These are phyloP conservation scores for Hesperophylax magnus DNA, from an alignment of 1,140 invertebrate genomes.

Conservation along the genomic window DNA sequence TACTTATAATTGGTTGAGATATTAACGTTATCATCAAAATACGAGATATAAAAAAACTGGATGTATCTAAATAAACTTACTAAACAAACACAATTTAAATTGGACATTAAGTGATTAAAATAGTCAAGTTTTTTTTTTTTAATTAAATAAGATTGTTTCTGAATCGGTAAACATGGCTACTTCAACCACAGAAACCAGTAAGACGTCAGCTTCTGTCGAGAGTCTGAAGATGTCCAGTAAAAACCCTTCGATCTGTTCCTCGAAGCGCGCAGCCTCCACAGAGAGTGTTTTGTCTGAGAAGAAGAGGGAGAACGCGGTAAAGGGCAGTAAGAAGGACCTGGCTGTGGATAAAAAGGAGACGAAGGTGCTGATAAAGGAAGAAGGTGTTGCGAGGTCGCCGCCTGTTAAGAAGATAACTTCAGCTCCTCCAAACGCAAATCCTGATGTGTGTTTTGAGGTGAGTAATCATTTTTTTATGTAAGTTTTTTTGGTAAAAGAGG, in stretches of 20 bases:
- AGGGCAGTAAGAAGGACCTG: slow-evolving; percentile 67
- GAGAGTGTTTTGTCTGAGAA: slow-evolving; percentile 67
- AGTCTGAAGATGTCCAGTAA: slow-evolving; percentile 68
- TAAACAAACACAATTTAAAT: not conserved
- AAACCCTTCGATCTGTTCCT: slow-evolving; percentile 62
- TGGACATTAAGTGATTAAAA: not conserved
- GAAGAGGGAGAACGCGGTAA: slow-evolving; percentile 62
- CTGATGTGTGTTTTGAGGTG: slow-evolving; percentile 63
- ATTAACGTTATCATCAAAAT: too few species aligned
- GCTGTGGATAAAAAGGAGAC: slow-evolving; percentile 62
- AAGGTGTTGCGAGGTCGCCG: slow-evolving; percentile 64
- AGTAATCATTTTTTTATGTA: not conserved
- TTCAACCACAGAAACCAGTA: slow-evolving; percentile 64
- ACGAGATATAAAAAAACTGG: too few species aligned
- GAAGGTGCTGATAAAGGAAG: slow-evolving; percentile 68
- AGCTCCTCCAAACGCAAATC: slow-evolving; percentile 64
- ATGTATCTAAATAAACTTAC: not conserved
- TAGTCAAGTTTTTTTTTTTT: not conserved
- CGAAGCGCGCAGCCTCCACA: slow-evolving; percentile 68
- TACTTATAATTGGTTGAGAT: too few species aligned
- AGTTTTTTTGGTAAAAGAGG: too few species aligned
- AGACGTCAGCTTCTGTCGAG: slow-evolving; percentile 67
- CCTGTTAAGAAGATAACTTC: slow-evolving; percentile 69
- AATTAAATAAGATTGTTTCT: slow-evolving; percentile 8
- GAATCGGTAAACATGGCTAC: slow-evolving; percentile 60